These are phyloP conservation scores for Fundulus diaphanus DNA, from an alignment of 2,797 vertebrate species.

Conservation along the genomic window DNA sequence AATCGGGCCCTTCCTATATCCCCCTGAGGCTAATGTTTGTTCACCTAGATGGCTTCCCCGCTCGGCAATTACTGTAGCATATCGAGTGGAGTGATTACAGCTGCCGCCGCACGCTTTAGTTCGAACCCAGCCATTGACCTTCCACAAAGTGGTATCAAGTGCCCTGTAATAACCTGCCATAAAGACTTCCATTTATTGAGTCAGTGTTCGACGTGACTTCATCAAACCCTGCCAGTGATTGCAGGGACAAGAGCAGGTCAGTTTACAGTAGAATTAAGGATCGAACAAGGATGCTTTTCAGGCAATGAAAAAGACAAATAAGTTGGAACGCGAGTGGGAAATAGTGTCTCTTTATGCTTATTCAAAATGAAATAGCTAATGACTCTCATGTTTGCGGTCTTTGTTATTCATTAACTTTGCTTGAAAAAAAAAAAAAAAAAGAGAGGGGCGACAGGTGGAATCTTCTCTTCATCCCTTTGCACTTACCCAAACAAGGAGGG, in stretches of 20 bases:
- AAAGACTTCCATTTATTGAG: conserved; percentile 70
- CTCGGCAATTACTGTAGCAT: conserved; percentile 57
- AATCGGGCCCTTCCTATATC: conserved; percentile 39
- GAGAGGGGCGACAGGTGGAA: background rate
- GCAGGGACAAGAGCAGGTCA: conserved; percentile 30
- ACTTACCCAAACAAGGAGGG: background rate
- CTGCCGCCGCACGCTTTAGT: conserved; percentile 55
- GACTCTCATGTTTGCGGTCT: background rate
- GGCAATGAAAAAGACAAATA: background rate
- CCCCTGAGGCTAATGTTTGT: conserved; percentile 67
- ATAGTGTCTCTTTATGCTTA: background rate
- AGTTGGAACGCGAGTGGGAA: background rate
- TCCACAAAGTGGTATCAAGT: conserved; percentile 72
- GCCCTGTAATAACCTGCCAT: conserved; percentile 68
- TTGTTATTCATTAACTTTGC: conserved; percentile 36
- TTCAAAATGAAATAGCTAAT: background rate
- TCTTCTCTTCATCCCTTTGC: background rate
- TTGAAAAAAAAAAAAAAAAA: background rate
- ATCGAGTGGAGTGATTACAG: conserved; percentile 61
- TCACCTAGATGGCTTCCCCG: conserved; percentile 57
- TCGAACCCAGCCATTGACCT: conserved; percentile 70
- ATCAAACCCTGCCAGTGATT: conserved; percentile 34
- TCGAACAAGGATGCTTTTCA: conserved; percentile 20
- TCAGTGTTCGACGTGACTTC: conserved; percentile 52
- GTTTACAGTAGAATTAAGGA: conserved; percentile 38